A percentile compares a stretch with the other conserved stretches of the same genome.
phyloP scores from a whole-genome alignment of 2,113 vertebrate species.

The Paraplagusia blochii region DNA sequence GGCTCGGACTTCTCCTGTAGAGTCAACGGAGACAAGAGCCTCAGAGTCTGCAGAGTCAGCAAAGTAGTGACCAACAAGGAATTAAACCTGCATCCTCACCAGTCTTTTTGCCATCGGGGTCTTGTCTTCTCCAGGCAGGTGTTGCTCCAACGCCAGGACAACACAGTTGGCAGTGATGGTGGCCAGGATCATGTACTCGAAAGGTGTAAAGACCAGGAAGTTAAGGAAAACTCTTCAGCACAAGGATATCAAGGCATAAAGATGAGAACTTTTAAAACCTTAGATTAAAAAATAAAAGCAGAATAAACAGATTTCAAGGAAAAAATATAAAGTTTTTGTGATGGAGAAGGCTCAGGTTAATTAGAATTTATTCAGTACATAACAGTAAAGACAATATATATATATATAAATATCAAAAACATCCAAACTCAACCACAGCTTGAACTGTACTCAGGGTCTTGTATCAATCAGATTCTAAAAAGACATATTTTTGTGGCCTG shows the following conservation, averaged over 20 bases:
- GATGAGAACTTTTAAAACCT: too few species aligned
- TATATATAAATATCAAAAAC: too few species aligned
- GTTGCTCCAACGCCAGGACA: constrained; percentile 93
- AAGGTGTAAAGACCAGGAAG: constrained; percentile 80
- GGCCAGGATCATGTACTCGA: constrained; percentile 98
- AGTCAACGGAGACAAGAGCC: not conserved
- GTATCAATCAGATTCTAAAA: too few species aligned
- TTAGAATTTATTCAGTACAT: too few species aligned
- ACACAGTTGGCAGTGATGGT: constrained; percentile 99
- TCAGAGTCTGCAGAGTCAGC: not conserved
- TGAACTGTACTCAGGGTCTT: too few species aligned
- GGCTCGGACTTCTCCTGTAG: constrained; percentile 96
- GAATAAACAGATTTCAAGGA: not conserved
- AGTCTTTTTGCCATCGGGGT: constrained; percentile 96
- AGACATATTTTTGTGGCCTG: not conserved
- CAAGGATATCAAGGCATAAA: not conserved
- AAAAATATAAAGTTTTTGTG: not conserved
- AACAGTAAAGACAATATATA: too few species aligned
- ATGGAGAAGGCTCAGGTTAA: too few species aligned
- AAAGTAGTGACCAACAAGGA: not conserved
- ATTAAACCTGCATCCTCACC: constrained; percentile 74
- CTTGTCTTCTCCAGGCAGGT: constrained; percentile 95
- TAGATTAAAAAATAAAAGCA: too few species aligned
- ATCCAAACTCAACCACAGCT: too few species aligned
- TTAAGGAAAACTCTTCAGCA: constrained; percentile 77